These are phyloP conservation scores for Epirrita christyi DNA, from an alignment of 2,888 invertebrate genomes.

Conservation along the genomic window DNA sequence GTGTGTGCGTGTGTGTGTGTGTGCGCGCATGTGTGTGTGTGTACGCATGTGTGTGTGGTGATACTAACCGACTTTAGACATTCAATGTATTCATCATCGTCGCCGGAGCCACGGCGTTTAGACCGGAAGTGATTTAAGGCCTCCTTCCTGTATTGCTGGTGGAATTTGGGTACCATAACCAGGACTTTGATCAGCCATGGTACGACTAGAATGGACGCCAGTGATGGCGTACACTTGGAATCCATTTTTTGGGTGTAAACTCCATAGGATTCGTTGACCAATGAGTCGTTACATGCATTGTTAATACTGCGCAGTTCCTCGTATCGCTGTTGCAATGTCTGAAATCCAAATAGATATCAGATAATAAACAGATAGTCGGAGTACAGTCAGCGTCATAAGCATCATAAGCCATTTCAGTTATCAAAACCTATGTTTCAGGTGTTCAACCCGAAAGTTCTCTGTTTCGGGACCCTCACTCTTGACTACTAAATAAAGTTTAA, in stretches of 20 bases:
- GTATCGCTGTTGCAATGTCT: conserved; percentile 24
- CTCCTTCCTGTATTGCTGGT: conserved; percentile 21
- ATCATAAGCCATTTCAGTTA: too few relatives aligned
- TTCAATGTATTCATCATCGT: conserved; percentile 33
- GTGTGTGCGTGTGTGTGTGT: too few relatives aligned
- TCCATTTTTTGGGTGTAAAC: conserved; percentile 86
- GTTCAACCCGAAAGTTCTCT: too few relatives aligned
- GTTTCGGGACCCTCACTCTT: too few relatives aligned
- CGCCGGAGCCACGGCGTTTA: conserved; percentile 35
- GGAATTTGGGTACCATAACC: conserved; percentile 36
- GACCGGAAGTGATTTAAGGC: conserved; percentile 36
- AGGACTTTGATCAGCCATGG: conserved; percentile 43
- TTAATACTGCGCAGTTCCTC: conserved; percentile 16
- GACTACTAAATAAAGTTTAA: too few relatives aligned
- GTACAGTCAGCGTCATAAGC: too few relatives aligned
- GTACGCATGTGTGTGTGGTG: too few relatives aligned
- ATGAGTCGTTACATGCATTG: conserved; percentile 19
- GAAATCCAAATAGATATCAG: background rate
- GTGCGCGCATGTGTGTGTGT: too few relatives aligned
- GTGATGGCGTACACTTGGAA: conserved; percentile 37
- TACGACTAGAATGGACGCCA: conserved; percentile 39
- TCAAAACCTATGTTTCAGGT: too few relatives aligned
- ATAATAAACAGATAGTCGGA: too few relatives aligned
- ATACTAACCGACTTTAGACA: conserved; percentile 34
- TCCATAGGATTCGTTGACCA: conserved; percentile 47